phyloP scores from a whole-genome alignment of 2,888 invertebrate genomes.

The Subacronicta megacephala region DNA sequence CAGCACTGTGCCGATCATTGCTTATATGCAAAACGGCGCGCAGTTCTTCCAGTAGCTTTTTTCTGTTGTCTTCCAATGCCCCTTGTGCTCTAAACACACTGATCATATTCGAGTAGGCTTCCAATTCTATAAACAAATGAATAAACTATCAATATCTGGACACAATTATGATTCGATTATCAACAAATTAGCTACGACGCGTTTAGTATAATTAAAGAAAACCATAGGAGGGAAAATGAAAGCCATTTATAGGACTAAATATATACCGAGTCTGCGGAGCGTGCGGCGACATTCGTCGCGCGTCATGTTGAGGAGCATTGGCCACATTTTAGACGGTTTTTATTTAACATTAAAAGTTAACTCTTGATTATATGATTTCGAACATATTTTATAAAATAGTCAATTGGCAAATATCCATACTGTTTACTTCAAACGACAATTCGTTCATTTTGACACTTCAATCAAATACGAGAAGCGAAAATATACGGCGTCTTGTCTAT shows the following conservation, averaged over 20 bases:
- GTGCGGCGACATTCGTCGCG: constrained; percentile 96
- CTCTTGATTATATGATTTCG: constrained; percentile 78
- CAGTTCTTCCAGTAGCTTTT: constrained; percentile 95
- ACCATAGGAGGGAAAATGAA: constrained; percentile 89
- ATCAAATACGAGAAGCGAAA: constrained; percentile 55
- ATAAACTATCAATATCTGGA: constrained; percentile 55
- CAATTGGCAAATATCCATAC: constrained; percentile 89
- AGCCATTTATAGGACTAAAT: constrained; percentile 86
- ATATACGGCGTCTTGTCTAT: constrained; percentile 77
- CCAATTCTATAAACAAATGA: constrained; percentile 93
- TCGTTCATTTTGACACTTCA: constrained; percentile 88
- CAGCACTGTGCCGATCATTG: constrained; percentile 97
- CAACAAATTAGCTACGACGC: constrained; percentile 63
- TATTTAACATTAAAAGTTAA: constrained; percentile 72
- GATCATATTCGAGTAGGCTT: constrained; percentile 97
- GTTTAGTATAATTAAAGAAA: constrained; percentile 74
- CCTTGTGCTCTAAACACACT: constrained; percentile 98
- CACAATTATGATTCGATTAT: constrained; percentile 50
- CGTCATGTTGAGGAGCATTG: constrained; percentile 94
- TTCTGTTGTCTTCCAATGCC: constrained; percentile 94
- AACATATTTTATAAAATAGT: constrained; percentile 85
- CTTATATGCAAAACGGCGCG: constrained; percentile 95
- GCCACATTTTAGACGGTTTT: constrained; percentile 88
- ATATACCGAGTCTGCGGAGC: constrained; percentile 95
- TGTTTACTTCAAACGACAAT: constrained; percentile 90